phyloP scores from a whole-genome alignment of 2,797 vertebrate species.

The Telmatherina bonti region DNA sequence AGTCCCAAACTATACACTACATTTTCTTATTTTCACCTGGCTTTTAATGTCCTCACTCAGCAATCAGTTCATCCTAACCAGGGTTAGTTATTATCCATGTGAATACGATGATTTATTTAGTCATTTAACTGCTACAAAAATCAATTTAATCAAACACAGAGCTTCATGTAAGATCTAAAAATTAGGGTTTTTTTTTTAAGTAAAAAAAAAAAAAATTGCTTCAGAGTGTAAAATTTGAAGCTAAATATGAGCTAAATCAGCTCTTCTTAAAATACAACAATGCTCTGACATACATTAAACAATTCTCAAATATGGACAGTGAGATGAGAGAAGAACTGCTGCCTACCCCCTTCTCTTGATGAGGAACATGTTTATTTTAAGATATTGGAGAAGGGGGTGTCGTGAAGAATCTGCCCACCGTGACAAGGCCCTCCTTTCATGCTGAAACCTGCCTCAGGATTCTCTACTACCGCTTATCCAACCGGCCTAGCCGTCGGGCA shows the following conservation, averaged over 20 bases:
- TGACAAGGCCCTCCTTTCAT: conserved; percentile 66
- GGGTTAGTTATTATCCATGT: neutral
- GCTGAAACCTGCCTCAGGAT: conserved; percentile 61
- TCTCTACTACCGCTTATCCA: conserved; percentile 39
- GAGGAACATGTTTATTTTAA: conserved; percentile 80
- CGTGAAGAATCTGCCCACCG: conserved; percentile 72
- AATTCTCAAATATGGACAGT: conserved; percentile 15
- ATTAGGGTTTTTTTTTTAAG: neutral
- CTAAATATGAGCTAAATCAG: neutral
- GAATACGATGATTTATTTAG: neutral
- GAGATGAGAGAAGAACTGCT: conserved; percentile 36
- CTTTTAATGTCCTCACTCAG: neutral
- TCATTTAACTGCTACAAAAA: neutral
- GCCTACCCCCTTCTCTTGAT: conserved; percentile 36
- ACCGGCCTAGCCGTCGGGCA: conserved; percentile 27
- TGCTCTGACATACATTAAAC: conserved; percentile 30
- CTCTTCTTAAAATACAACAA: neutral
- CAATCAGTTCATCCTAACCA: neutral
- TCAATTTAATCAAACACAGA: neutral
- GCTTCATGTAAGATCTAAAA: neutral
- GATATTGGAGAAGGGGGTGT: conserved; percentile 24
- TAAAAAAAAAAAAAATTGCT: neutral
- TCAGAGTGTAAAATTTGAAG: neutral
- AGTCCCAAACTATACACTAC: neutral
- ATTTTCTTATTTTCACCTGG: neutral